Percentiles rank a stretch among this genome's conserved stretches.
These are phyloP conservation scores for Brenthis ino DNA, from an alignment of 2,888 invertebrate species.

Conservation along the genomic window DNA sequence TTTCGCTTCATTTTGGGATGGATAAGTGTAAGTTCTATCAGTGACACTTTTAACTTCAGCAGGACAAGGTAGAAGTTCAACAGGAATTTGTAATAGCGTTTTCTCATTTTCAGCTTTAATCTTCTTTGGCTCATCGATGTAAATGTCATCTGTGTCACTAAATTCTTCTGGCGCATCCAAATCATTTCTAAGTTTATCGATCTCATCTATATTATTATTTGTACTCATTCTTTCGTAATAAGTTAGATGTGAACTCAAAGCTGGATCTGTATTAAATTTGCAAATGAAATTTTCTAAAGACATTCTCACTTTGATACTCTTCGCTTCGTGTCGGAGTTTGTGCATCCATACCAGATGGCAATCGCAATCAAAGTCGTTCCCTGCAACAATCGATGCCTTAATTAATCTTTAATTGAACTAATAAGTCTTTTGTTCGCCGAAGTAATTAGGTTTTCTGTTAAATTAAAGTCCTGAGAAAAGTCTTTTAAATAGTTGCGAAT, in stretches of 20 bases:
- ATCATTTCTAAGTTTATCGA: slow-evolving; percentile 64
- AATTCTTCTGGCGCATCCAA: slow-evolving; percentile 68
- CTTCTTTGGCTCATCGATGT: slow-evolving; percentile 67
- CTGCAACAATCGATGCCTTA: slow-evolving; percentile 80
- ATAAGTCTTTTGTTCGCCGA: slow-evolving; percentile 31
- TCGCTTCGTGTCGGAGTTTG: slow-evolving; percentile 88
- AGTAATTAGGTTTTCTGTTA: slow-evolving; percentile 38
- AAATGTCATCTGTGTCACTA: slow-evolving; percentile 64
- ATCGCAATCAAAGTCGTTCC: slow-evolving; percentile 92
- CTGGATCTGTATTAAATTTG: slow-evolving; percentile 80
- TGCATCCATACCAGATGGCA: slow-evolving; percentile 93
- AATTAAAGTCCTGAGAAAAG: slow-evolving; percentile 24
- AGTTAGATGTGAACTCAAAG: slow-evolving; percentile 68
- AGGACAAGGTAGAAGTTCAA: slow-evolving; percentile 83
- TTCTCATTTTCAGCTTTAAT: slow-evolving; percentile 69
- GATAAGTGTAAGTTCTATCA: slow-evolving; percentile 79
- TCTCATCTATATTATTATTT: slow-evolving; percentile 65
- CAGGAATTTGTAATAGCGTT: slow-evolving; percentile 80
- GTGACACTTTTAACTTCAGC: slow-evolving; percentile 84
- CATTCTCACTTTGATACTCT: slow-evolving; percentile 86
- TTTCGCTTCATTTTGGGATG: slow-evolving; percentile 82
- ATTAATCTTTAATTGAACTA: slow-evolving; percentile 41
- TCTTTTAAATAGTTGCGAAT: slow-evolving; percentile 15
- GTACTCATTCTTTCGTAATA: slow-evolving; percentile 70
- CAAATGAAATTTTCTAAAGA: slow-evolving; percentile 89